These are phyloP conservation scores for Microcebus tavaratra DNA, from an alignment of 2,113 vertebrate genomes.

Conservation along the genomic window DNA sequence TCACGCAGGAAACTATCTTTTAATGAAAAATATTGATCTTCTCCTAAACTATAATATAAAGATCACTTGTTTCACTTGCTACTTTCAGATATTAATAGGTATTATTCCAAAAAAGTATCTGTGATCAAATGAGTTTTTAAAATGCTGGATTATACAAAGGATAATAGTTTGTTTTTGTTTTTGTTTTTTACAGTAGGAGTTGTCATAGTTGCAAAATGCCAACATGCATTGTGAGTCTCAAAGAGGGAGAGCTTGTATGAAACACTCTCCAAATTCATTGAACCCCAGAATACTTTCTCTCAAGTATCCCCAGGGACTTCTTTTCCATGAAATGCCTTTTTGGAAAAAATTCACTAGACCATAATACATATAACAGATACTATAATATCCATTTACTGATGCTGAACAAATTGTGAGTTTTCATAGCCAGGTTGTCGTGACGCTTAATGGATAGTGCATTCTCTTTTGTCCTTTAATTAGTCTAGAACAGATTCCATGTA, in stretches of 20 bases:
- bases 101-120: not conserved
- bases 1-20: not conserved
- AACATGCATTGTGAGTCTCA: not conserved
- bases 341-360: not conserved
- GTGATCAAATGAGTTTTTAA: not conserved
- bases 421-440: not conserved
- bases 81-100: not conserved
- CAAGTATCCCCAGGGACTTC: not conserved
- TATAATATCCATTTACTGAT: not conserved
- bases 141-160: not conserved
- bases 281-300: conserved; percentile 6
- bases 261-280: not conserved
- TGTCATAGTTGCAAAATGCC: not conserved
- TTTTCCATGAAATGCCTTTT: conserved; percentile 27
- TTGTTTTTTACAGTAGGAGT: not conserved
- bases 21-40: conserved; percentile 3
- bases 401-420: not conserved
- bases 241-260: not conserved
- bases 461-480: conserved; percentile 25
- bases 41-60: not conserved
- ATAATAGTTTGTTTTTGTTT: not conserved
- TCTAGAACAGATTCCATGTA: conserved; percentile 30
- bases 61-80: not conserved
- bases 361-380: not conserved
- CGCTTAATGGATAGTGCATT: not conserved